Evolutionary conservation across 2,888 invertebrate species (phyloP).

Genomic region (Mellilla xanthometata): DNA sequence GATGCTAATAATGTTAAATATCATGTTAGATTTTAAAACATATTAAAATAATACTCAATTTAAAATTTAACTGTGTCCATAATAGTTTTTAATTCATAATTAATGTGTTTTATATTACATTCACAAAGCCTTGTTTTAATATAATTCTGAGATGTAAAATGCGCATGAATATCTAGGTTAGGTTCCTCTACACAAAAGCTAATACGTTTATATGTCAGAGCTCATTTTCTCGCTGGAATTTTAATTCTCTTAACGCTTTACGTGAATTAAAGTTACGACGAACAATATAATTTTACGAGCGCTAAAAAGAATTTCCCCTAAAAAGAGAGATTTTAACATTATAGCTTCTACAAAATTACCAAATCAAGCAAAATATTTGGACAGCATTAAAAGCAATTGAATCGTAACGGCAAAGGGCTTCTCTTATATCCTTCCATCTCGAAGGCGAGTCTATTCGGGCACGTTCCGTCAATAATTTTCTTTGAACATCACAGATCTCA

Average conservation of each 20-base stretch:
- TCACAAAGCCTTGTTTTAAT: slow-evolving; percentile 7
- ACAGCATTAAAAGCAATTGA: slow-evolving; percentile 52
- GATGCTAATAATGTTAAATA: too few species aligned
- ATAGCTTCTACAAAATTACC: slow-evolving; percentile 37
- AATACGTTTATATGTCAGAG: slow-evolving; percentile 67
- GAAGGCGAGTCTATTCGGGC: slow-evolving; percentile 60
- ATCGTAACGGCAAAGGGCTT: slow-evolving; percentile 51
- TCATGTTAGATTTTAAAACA: too few species aligned
- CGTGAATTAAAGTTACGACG: slow-evolving; percentile 64
- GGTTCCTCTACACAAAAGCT: slow-evolving; percentile 53
- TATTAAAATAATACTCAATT: too few species aligned
- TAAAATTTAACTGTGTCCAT: too few species aligned
- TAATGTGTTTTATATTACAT: background rate
- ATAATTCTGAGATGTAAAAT: slow-evolving; percentile 12
- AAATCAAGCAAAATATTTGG: slow-evolving; percentile 44
- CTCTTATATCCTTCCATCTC: slow-evolving; percentile 48
- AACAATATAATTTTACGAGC: slow-evolving; percentile 65
- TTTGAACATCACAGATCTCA: slow-evolving; percentile 75
- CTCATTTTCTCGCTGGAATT: slow-evolving; percentile 68
- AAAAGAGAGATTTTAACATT: slow-evolving; percentile 44
- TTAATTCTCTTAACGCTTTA: slow-evolving; percentile 68
- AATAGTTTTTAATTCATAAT: too few species aligned
- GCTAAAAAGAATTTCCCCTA: slow-evolving; percentile 52
- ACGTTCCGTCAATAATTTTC: slow-evolving; percentile 80
- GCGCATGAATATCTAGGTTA: slow-evolving; percentile 40